These are phyloP conservation scores for Drosophila arizonae DNA, from an alignment of 1,140 invertebrate genomes.

Conservation along the genomic window DNA sequence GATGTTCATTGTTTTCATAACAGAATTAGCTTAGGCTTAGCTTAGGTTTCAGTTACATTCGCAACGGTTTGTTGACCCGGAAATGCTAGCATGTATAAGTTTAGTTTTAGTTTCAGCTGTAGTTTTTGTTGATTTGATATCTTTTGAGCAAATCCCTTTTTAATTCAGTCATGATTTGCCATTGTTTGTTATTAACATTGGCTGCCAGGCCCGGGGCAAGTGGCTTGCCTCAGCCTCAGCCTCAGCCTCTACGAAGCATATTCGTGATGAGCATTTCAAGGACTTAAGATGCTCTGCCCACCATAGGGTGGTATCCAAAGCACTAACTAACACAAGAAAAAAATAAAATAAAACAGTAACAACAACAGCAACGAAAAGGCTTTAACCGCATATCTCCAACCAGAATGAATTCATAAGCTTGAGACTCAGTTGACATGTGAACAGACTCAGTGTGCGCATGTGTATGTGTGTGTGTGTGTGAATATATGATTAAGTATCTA, in stretches of 20 bases:
- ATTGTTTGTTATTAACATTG: conserved; percentile 20
- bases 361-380: conserved; percentile 27
- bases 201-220: neutral
- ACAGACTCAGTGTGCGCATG: neutral
- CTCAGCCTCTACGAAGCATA: conserved; percentile 6
- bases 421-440: conserved; percentile 36
- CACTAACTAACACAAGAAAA: too few species aligned
- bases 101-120: conserved; percentile 8
- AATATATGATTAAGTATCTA: conserved; percentile 45
- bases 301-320: neutral
- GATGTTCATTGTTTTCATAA: neutral
- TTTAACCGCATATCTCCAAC: conserved; percentile 33
- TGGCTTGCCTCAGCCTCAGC: neutral
- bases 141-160: conserved; percentile 10
- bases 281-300: conserved; percentile 25
- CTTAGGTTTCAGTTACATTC: neutral
- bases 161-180: conserved; percentile 22
- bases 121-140: neutral
- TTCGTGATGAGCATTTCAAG: conserved; percentile 35
- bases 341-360: neutral
- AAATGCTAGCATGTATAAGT: neutral
- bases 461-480: conserved; percentile 20
- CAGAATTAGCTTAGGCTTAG: neutral
- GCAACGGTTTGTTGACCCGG: conserved; percentile 7
- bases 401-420: conserved; percentile 30